phyloP scores from a whole-genome alignment of 2,888 invertebrate species.

The Galerucella calmariensis region DNA sequence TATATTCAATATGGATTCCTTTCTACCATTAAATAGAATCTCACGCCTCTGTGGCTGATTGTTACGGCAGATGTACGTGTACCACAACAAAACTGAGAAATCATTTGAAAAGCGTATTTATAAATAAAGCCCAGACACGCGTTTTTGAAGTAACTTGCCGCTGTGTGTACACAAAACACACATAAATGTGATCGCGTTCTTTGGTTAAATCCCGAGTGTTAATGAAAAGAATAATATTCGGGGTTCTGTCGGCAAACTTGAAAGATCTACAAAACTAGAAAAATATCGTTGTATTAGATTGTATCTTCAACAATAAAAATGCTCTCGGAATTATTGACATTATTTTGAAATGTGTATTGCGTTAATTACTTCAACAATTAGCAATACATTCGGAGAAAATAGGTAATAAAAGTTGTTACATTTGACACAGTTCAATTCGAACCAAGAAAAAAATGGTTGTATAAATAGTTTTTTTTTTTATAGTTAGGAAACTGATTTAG shows the following conservation, averaged over 20 bases:
- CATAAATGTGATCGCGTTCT: slow-evolving; percentile 53
- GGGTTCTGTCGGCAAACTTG: slow-evolving; percentile 44
- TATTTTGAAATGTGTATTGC: slow-evolving; percentile 27
- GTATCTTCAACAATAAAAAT: slow-evolving; percentile 31
- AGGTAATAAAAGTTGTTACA: neutral
- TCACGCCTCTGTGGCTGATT: slow-evolving; percentile 13
- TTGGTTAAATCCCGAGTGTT: slow-evolving; percentile 49
- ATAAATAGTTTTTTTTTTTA: too few relatives aligned
- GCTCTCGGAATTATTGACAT: slow-evolving; percentile 38
- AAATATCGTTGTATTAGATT: slow-evolving; percentile 27
- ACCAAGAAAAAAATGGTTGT: too few relatives aligned
- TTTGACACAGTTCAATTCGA: neutral
- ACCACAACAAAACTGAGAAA: slow-evolving; percentile 6
- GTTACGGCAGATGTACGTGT: slow-evolving; percentile 15
- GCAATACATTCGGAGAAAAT: slow-evolving; percentile 14
- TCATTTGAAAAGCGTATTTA: slow-evolving; percentile 36
- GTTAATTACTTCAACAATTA: slow-evolving; percentile 36
- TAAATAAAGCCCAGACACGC: slow-evolving; percentile 43
- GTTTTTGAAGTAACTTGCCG: slow-evolving; percentile 46
- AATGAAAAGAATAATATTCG: slow-evolving; percentile 54
- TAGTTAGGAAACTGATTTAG: too few relatives aligned
- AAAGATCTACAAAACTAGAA: slow-evolving; percentile 42
- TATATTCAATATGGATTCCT: slow-evolving; percentile 1
- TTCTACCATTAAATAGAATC: slow-evolving; percentile 7
- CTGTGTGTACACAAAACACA: slow-evolving; percentile 48